Evolutionary conservation across 2,888 invertebrate species (phyloP), one percentile per base, ranked within the genome.

Genomic region (Agapostemon virescens): DNA sequence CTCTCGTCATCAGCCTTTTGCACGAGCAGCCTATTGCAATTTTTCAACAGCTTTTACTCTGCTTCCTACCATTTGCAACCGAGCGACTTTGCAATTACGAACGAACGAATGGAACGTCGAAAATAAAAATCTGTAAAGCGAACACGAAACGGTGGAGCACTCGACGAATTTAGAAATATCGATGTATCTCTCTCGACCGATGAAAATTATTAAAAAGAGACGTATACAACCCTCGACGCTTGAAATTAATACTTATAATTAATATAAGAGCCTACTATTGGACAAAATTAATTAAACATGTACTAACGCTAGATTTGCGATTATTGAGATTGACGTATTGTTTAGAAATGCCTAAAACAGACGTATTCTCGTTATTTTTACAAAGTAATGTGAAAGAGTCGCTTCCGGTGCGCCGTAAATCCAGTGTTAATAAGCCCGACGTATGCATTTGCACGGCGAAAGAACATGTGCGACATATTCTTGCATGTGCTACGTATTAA

Each of bases 1-100:
- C 49, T 49, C 49, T 49, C n/a, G 49, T 49, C 49, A n/a, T 49
- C 49, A 49, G n/a, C 49, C n/a, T 49, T 9, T 49, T n/a, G 49
- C 49, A 49, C 49, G n/a, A 49, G 49, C 49, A 49, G 49, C n/a
- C 49, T n/a, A 49, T n/a, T 49, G 49, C 49, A 49, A 49, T 49
- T n/a, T n/a, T 49, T 40, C 40, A 4, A 15, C 40, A 40, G 15
- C 40, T 15, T 40, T 49, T 7, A n/a, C n/a, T n/a, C 49, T 49
- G 49, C n/a, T 49, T 49, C 20, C n/a, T 49, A n/a, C n/a, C 49
- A 3, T n/a, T 49, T 9, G n/a, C n/a, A 49, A 49, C 3, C 11
- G n/a, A 45, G 20, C 2, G 20, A 20, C 45, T 20, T 20, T 11
- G 11, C n/a, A 49, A 49, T 49, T n/a, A 49, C 11, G 49, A 20